These are phyloP conservation scores for Gallinago jamesoni DNA, from an alignment of 2,113 vertebrate genomes.

Conservation along the genomic window DNA sequence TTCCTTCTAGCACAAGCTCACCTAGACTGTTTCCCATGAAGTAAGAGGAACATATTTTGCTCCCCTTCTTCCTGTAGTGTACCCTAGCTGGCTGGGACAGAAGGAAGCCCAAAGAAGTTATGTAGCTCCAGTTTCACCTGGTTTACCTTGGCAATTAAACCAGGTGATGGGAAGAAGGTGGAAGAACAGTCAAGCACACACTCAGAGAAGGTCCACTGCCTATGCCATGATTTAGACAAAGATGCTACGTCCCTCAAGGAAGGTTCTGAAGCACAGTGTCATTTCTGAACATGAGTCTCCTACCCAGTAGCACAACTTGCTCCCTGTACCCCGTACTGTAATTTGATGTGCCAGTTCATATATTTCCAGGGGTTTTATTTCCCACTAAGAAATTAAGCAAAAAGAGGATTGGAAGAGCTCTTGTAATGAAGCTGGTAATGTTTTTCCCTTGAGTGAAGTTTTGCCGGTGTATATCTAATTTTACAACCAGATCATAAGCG, in stretches of 20 bases:
- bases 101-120: neutral
- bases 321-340: too few species aligned
- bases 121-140: fast-evolving
- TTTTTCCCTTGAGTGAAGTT: neutral
- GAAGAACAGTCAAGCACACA: neutral
- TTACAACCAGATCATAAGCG: neutral
- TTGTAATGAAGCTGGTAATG: neutral
- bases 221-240: neutral
- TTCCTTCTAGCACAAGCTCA: neutral
- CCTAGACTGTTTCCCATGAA: neutral
- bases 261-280: neutral
- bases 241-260: neutral
- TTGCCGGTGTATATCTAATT: neutral
- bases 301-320: neutral
- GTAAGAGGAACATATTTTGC: neutral
- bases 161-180: neutral
- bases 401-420: neutral
- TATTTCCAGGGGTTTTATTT: neutral
- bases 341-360: neutral
- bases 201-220: neutral
- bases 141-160: neutral
- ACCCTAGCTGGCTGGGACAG: neutral
- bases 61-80: neutral
- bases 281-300: neutral
- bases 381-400: neutral